Percentiles rank a stretch among this genome's conserved stretches.
phyloP scores from a whole-genome alignment of 1,140 invertebrate species.

The Aphidius gifuensis region DNA sequence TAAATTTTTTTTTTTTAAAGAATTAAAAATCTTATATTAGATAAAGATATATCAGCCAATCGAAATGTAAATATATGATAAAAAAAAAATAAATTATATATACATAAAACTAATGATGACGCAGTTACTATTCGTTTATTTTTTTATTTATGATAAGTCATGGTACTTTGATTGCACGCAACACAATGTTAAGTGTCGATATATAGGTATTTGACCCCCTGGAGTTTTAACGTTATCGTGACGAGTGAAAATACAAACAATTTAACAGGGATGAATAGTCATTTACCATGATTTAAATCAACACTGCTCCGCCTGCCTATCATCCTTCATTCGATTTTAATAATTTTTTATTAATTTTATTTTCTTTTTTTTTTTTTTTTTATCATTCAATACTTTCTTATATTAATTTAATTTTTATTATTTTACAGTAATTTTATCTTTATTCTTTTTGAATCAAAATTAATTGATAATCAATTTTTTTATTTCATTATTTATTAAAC shows the following conservation, averaged over 20 bases:
- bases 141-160: conserved; percentile 39
- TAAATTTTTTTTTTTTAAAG: too few species aligned
- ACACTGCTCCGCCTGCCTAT: conserved; percentile 17
- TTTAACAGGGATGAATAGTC: conserved; percentile 54
- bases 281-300: conserved; percentile 40
- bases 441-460: too few species aligned
- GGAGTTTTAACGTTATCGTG: conserved; percentile 33
- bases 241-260: conserved; percentile 55
- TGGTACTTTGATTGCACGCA: conserved; percentile 30
- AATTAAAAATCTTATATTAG: too few species aligned
- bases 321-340: background rate
- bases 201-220: conserved; percentile 36
- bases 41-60: too few species aligned
- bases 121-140: conserved; percentile 26
- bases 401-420: background rate
- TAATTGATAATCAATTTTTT: background rate
- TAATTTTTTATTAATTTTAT: conserved; percentile 1
- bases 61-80: conserved; percentile 36
- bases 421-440: background rate
- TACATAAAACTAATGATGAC: conserved; percentile 34
- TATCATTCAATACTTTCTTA: background rate
- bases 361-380: background rate
- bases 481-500: conserved; percentile 3
- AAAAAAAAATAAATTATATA: conserved; percentile 37
- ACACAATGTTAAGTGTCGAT: conserved; percentile 35